A percentile compares a stretch with the other conserved stretches of the same genome.
phyloP scores from a whole-genome alignment of 2,113 vertebrate species.

The Eptesicus fuscus region DNA sequence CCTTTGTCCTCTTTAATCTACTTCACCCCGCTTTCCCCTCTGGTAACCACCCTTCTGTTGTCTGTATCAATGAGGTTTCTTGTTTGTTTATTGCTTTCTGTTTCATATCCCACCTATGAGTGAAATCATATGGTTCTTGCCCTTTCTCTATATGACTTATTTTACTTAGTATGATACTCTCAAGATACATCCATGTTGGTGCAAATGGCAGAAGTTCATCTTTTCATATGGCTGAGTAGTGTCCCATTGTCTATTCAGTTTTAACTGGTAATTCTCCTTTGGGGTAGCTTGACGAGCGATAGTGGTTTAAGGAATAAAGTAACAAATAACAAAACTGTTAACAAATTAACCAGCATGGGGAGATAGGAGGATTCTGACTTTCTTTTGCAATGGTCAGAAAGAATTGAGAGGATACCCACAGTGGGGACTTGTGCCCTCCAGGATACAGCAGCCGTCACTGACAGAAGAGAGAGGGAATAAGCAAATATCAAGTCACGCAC shows the following conservation, averaged over 20 bases:
- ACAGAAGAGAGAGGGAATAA: background rate
- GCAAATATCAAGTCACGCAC: background rate
- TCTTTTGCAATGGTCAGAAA: background rate
- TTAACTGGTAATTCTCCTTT: conserved; percentile 47
- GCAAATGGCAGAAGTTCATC: background rate
- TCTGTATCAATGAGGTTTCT: background rate
- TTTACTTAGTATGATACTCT: background rate
- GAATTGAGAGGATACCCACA: background rate
- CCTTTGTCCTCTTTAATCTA: background rate
- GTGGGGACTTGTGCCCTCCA: background rate
- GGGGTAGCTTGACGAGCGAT: background rate
- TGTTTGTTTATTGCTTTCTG: background rate
- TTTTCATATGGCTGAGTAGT: background rate
- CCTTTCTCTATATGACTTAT: background rate
- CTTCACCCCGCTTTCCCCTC: background rate
- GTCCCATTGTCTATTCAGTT: background rate
- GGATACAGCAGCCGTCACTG: background rate
- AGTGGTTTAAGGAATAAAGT: background rate
- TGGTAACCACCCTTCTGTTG: background rate
- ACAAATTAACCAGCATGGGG: background rate
- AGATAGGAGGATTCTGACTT: background rate
- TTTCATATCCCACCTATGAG: background rate
- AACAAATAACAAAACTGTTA: background rate
- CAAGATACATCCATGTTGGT: background rate
- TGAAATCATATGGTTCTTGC: background rate